Evolutionary conservation across 2,113 vertebrate species (phyloP).

Genomic region (Syngnathus floridae): DNA sequence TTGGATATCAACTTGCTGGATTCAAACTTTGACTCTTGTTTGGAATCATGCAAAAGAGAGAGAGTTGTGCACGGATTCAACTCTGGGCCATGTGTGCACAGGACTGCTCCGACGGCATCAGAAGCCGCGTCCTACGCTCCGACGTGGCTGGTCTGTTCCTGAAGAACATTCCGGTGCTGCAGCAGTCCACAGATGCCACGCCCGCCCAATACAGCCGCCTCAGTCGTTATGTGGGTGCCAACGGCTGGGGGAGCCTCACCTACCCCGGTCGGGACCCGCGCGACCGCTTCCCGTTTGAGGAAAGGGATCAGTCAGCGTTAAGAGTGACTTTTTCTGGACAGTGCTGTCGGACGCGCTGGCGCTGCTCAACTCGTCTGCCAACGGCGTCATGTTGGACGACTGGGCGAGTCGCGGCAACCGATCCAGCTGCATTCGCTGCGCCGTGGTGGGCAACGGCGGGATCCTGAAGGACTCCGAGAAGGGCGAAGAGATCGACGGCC

Average conservation of each 20-base stretch:
- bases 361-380: conserved; percentile 64
- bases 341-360: conserved; percentile 58
- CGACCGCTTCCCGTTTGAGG: too few species aligned
- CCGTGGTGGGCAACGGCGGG: conserved; percentile 72
- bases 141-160: conserved; percentile 45
- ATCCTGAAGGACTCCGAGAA: conserved; percentile 69
- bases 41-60: too few species aligned
- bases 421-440: conserved; percentile 56
- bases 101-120: conserved; percentile 56
- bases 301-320: too few species aligned
- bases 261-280: conserved; percentile 52
- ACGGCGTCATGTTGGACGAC: conserved; percentile 65
- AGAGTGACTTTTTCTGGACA: conserved; percentile 24
- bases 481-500: conserved; percentile 72
- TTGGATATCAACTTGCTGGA: too few species aligned
- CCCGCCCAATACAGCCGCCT: conserved; percentile 60
- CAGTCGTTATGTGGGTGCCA: conserved; percentile 49
- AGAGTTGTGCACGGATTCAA: background rate
- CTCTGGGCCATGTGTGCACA: conserved; percentile 21
- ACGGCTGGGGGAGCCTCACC: conserved; percentile 66
- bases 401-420: conserved; percentile 31
- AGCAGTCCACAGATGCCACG: conserved; percentile 63
- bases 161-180: conserved; percentile 63
- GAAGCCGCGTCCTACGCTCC: conserved; percentile 23
- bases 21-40: too few species aligned